These are phyloP conservation scores for Volucella bombylans DNA, from an alignment of 2,888 invertebrate species.

Conservation along the genomic window DNA sequence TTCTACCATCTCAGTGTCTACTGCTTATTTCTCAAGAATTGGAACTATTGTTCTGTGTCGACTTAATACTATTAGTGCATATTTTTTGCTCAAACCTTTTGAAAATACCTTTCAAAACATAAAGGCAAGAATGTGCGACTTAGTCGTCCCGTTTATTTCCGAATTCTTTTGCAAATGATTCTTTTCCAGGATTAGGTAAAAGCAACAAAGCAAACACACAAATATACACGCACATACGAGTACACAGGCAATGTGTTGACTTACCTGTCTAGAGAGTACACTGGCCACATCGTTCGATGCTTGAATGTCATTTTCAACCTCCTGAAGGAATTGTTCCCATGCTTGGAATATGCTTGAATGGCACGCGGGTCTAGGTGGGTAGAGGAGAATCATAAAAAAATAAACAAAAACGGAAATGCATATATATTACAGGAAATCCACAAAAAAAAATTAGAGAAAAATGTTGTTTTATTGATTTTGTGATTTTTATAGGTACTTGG, in stretches of 20 bases:
- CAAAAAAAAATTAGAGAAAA: slow-evolving; percentile 10
- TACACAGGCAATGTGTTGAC: slow-evolving; percentile 29
- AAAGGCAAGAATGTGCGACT: too few relatives aligned
- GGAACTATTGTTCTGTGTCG: too few relatives aligned
- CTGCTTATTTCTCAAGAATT: too few relatives aligned
- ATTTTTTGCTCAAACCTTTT: too few relatives aligned
- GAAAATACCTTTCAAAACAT: too few relatives aligned
- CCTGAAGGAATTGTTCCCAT: slow-evolving; percentile 95
- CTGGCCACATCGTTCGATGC: slow-evolving; percentile 92
- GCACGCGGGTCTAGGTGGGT: slow-evolving; percentile 87
- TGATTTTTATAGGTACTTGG: neutral
- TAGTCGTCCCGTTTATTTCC: too few relatives aligned
- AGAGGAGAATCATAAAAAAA: slow-evolving; percentile 43
- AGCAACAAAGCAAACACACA: slow-evolving; percentile 2
- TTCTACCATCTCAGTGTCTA: too few relatives aligned
- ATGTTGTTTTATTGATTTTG: slow-evolving; percentile 49
- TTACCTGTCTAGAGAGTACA: slow-evolving; percentile 88
- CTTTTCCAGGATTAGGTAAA: slow-evolving; percentile 23
- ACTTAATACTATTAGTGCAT: too few relatives aligned
- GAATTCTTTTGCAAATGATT: neutral
- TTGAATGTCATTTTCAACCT: slow-evolving; percentile 94
- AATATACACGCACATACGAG: neutral
- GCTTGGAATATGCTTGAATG: slow-evolving; percentile 92
- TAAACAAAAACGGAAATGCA: slow-evolving; percentile 24
- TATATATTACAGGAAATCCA: slow-evolving; percentile 38